Evolutionary conservation across 2,888 invertebrate genomes (phyloP).

Genomic region (Pharmacophagus antenor): DNA sequence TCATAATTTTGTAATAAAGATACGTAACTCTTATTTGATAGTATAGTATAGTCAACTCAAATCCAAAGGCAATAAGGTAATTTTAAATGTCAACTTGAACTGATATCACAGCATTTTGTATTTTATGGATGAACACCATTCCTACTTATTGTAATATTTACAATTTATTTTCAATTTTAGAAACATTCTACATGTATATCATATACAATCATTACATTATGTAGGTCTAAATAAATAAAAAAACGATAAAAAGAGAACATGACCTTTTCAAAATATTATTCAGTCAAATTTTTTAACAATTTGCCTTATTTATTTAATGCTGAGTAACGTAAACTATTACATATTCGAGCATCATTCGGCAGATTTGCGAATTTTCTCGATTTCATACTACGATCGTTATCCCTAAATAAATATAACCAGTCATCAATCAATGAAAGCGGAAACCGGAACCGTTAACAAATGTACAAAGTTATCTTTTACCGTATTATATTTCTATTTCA

Average conservation of each 20-base stretch:
- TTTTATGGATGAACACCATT: constrained; percentile 57
- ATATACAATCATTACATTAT: constrained; percentile 21
- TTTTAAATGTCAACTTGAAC: constrained; percentile 47
- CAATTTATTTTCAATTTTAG: constrained; percentile 33
- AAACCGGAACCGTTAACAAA: constrained; percentile 69
- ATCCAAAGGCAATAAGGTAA: constrained; percentile 33
- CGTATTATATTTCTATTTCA: constrained; percentile 55
- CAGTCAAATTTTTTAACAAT: constrained; percentile 63
- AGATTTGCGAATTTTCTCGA: constrained; percentile 30
- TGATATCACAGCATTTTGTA: constrained; percentile 79
- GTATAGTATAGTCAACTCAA: constrained; percentile 22
- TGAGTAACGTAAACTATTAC: constrained; percentile 55
- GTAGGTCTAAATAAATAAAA: constrained; percentile 19
- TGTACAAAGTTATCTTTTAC: constrained; percentile 75
- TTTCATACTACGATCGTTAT: constrained; percentile 35
- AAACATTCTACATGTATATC: constrained; percentile 29
- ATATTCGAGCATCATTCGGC: constrained; percentile 38
- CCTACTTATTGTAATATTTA: constrained; percentile 49
- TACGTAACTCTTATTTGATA: constrained; percentile 15
- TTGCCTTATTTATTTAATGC: constrained; percentile 43
- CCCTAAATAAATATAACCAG: constrained; percentile 55
- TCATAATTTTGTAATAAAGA: constrained; percentile 1
- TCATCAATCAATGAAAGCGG: constrained; percentile 68
- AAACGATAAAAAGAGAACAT: constrained; percentile 2
- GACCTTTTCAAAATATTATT: constrained; percentile 40